Base-by-base conservation (phyloP, 2,888 invertebrate species). In the Drosophila melanosoma region DNA sequence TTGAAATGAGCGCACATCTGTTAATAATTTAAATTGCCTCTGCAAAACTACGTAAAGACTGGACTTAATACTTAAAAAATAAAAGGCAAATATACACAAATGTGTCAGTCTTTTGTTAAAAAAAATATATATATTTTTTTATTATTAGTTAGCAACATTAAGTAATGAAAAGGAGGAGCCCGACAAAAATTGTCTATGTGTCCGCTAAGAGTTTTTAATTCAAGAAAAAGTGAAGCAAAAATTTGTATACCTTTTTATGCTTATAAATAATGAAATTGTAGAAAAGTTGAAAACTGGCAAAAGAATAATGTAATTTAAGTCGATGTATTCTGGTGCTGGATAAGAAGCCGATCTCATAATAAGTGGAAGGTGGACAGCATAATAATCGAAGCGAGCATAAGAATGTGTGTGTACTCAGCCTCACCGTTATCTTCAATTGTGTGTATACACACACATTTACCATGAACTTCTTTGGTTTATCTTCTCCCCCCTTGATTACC, bases 21-120 rank as follows among this genome's bases (percentile, higher is more conserved):
- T 71, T 71, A 57, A 70, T 58, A 74, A 66, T 64, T 76, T 61
- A 65, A 78, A 76, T 68, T 45, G 54, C 74, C 36, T 48, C 33
- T 42, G 17, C n/a, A 48, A 48, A 58, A 45, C 35, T 26, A 26
- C 40, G 15, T 23, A 20, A 5, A 17, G 23, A 58, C 2, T 0
- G 15, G 35, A 33, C 33, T 12, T 57, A 7, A 45, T 11, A 7
- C 26, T 15, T 6, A 12, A 29, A 29, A 15, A 6, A 17, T 2
- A 12, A 12, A 53, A 35, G 8, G 35, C 8, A 53, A 23, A 10
- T 10, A 36, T 29, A 38, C n/a, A 5, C 26, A n/a, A n/a, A 38
- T 38, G 1, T 3, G 3, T 15, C 7, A 45, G 20, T 23, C 20
- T 20, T 8, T 12, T n/a, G 3, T 5, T 52, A 11, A 5, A 26